Evolutionary conservation across 2,113 vertebrate genomes (phyloP).

Genomic region (Gnathonemus echidnorhynchus): DNA sequence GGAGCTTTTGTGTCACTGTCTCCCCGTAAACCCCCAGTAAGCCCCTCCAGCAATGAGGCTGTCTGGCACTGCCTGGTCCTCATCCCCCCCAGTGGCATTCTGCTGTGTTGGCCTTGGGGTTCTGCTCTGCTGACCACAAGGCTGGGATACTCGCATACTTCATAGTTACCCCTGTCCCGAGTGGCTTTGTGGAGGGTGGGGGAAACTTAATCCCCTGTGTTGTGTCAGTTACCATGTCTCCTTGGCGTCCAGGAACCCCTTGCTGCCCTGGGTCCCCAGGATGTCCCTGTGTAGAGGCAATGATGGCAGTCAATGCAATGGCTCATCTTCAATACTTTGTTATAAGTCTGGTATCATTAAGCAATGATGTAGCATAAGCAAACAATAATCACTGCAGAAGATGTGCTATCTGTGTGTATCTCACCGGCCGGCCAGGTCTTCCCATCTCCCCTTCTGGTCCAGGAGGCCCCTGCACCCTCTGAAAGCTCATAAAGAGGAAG

Average conservation of each 20-base stretch:
- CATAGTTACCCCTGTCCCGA: not conserved
- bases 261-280: conserved; percentile 62
- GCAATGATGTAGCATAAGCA: not conserved
- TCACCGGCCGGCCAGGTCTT: conserved; percentile 66
- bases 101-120: not conserved
- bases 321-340: not conserved
- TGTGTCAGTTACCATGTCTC: conserved; percentile 60
- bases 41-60: not conserved
- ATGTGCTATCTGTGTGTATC: not conserved
- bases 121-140: not conserved
- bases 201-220: not conserved
- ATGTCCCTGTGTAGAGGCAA: conserved; percentile 55
- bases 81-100: not conserved
- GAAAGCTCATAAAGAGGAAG: conserved; percentile 49
- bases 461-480: conserved; percentile 62
- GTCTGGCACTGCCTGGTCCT: not conserved
- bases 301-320: not conserved
- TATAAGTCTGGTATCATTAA: not conserved
- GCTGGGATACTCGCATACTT: not conserved
- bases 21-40: not conserved
- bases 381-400: not conserved
- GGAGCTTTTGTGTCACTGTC: not conserved
- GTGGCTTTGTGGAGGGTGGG: too few species aligned
- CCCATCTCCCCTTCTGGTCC: conserved; percentile 72
- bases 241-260: conserved; percentile 61